Base-by-base conservation (phyloP, 2,888 invertebrate genomes). In the Atherix ibis region DNA sequence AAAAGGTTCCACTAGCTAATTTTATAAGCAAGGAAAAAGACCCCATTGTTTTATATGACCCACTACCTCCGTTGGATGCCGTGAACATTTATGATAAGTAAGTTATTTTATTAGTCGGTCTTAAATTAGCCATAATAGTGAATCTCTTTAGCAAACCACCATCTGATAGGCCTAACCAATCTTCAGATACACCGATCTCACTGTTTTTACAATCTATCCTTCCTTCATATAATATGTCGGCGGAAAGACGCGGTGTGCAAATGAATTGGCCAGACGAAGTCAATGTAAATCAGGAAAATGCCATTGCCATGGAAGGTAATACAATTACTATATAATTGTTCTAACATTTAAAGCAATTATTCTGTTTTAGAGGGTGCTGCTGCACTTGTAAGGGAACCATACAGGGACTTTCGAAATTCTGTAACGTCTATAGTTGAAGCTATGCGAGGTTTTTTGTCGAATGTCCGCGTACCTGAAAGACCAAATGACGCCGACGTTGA, bases 41-140 rank as follows among this genome's bases (percentile, higher is more conserved):
- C 34, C 54, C 57, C 3, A 68, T 83, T 33, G 63, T 82, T 49
- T 74, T 74, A 40, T 77, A 78, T 49, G 84, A 85, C 60, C 84
- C 84, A 4, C 58, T 84, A 39, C 85, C 85, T 12, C 85, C 85
- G 2, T 47, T 63, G 26, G 79, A 85, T 57, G 72, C 78, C 0
- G 69, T 83, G 18, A 71, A 76, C 48, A 67, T 76, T 37, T 85
- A 85, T 54, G 67, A 70, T 31, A 68, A 71, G 59, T 61, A 40
- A 15, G 15, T n/a, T 5, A n/a, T n/a, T n/a, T n/a, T n/a, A n/a
- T n/a, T n/a, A n/a, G n/a, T n/a, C n/a, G n/a, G n/a, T n/a, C n/a
- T n/a, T n/a, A n/a, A n/a, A n/a, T n/a, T n/a, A n/a, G n/a, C n/a
- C n/a, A n/a, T n/a, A n/a, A n/a, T n/a, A n/a, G n/a, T n/a, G n/a